phyloP scores from a whole-genome alignment of 2,888 invertebrate genomes.

The Lasioglossum malachurum region DNA sequence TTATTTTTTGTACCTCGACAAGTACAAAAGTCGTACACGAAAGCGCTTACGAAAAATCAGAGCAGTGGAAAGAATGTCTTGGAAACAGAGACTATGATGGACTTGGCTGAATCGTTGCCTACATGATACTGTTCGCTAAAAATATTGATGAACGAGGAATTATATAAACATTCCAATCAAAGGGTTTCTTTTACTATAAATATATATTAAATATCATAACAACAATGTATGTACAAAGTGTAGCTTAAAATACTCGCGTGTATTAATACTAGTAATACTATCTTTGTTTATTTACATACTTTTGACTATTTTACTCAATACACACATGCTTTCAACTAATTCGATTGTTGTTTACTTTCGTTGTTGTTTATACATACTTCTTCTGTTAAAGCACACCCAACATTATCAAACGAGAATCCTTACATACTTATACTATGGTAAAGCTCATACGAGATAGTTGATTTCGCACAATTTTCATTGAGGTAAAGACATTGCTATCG shows the following conservation, averaged over 20 bases:
- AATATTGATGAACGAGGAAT: not conserved
- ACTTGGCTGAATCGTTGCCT: constrained; percentile 86
- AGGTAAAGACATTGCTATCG: too few relatives aligned
- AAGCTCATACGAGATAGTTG: constrained; percentile 63
- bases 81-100: constrained; percentile 81
- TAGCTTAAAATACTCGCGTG: not conserved
- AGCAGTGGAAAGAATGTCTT: constrained; percentile 73
- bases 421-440: constrained; percentile 59
- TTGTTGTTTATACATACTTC: not conserved
- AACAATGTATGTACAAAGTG: constrained; percentile 70
- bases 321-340: constrained; percentile 2
- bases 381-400: constrained; percentile 30
- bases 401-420: constrained; percentile 36
- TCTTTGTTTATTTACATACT: constrained; percentile 44
- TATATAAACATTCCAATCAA: constrained; percentile 26
- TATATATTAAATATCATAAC: constrained; percentile 77
- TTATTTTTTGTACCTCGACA: constrained; percentile 80
- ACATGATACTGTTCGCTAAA: constrained; percentile 49
- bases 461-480: not conserved
- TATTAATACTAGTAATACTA: not conserved
- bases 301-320: not conserved
- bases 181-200: constrained; percentile 68
- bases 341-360: not conserved
- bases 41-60: constrained; percentile 73
- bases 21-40: constrained; percentile 76